Percentiles rank a stretch among this genome's conserved stretches.
These are phyloP conservation scores for Pristionchus exspectatus DNA, from an alignment of 2,888 invertebrate genomes.

Conservation along the genomic window DNA sequence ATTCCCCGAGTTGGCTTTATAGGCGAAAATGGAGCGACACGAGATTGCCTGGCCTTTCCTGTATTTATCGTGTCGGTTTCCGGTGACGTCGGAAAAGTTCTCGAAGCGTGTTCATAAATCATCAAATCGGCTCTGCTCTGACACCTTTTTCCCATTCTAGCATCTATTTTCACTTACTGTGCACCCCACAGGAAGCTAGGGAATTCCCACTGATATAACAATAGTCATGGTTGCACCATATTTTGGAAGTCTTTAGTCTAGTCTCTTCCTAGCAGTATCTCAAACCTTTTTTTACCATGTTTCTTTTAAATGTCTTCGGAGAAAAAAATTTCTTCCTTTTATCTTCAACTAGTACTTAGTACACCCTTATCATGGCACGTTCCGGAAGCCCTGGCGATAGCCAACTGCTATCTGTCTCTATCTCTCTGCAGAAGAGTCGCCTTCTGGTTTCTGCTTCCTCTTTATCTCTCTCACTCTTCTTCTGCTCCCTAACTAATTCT, in stretches of 20 bases:
- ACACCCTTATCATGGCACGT: not conserved
- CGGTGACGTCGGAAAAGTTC: not conserved
- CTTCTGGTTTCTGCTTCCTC: slow-evolving; percentile 42
- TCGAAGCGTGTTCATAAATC: not conserved
- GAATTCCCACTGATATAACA: not conserved
- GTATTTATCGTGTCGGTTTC: not conserved
- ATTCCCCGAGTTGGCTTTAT: not conserved
- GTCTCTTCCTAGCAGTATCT: too few relatives aligned
- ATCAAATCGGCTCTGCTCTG: not conserved
- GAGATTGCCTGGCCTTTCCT: not conserved
- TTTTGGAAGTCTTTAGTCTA: too few relatives aligned
- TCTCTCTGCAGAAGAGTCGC: slow-evolving; percentile 17
- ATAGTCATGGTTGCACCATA: not conserved
- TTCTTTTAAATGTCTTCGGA: too few relatives aligned
- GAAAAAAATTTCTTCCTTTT: too few relatives aligned
- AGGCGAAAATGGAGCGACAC: not conserved
- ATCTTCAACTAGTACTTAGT: not conserved
- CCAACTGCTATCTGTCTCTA: slow-evolving; percentile 14
- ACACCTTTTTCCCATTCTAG: not conserved
- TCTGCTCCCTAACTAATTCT: slow-evolving; percentile 40
- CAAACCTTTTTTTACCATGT: too few relatives aligned
- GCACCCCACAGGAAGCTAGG: not conserved
- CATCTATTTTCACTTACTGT: not conserved
- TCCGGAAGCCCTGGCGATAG: slow-evolving; percentile 21
- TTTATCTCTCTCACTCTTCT: not conserved